Conservation (phyloP, 2,113 vertebrate genomes). For the Muscicapa adusta region DNA sequence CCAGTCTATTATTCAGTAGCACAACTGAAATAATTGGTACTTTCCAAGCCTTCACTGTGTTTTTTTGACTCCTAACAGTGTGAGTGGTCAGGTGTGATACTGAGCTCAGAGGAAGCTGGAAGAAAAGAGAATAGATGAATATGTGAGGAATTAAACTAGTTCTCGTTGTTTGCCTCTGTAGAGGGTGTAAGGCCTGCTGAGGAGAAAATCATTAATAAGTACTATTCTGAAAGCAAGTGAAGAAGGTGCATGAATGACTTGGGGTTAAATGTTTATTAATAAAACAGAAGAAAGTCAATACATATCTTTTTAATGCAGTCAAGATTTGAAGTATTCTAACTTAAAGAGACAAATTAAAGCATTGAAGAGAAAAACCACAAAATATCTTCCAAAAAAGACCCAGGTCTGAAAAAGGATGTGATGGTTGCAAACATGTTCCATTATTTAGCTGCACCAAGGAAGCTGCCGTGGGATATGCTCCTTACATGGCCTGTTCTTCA, state of each 20-base stretch:
- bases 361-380: neutral
- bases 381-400: neutral
- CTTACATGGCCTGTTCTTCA: neutral
- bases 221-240: neutral
- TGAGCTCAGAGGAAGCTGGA: neutral
- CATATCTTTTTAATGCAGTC: neutral
- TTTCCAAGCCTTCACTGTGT: neutral
- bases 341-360: neutral
- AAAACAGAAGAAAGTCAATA: neutral
- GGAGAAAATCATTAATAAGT: neutral
- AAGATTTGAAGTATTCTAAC: neutral
- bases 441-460: neutral
- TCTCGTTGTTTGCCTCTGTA: neutral
- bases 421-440: neutral
- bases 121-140: neutral
- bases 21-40: slow-evolving; percentile 21
- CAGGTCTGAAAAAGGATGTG: neutral
- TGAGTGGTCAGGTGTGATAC: slow-evolving; percentile 14
- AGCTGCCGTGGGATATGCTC: neutral
- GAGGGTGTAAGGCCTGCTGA: neutral
- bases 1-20: neutral
- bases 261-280: neutral
- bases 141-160: neutral
- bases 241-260: neutral
- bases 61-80: neutral